A percentile compares a stretch with the other conserved stretches of the same genome.
phyloP scores from a whole-genome alignment of 2,797 vertebrate genomes.

The Pampus argenteus region DNA sequence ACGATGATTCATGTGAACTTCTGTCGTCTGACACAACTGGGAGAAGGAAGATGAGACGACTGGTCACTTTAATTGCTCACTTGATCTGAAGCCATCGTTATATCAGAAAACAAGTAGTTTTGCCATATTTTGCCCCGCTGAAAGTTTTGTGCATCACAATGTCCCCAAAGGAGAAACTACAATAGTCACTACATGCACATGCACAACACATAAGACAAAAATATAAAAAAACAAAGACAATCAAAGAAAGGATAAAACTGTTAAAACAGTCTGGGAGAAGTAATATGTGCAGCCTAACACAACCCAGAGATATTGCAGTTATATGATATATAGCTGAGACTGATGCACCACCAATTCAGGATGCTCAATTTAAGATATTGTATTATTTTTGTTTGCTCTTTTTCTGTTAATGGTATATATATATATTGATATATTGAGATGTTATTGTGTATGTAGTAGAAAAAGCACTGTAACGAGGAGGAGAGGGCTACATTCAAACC shows the following conservation, averaged over 20 bases:
- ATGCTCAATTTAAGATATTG: neutral
- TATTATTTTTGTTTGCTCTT: neutral
- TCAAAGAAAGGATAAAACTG: no score
- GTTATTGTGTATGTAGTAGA: neutral
- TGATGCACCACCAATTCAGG: neutral
- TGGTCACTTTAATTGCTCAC: constrained; percentile 70
- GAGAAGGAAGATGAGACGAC: constrained; percentile 73
- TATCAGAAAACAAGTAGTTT: constrained; percentile 31
- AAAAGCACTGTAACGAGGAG: no score
- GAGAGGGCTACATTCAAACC: neutral
- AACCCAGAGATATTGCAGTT: no score
- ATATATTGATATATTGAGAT: neutral
- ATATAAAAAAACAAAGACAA: neutral
- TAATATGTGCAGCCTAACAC: no score
- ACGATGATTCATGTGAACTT: constrained; percentile 77
- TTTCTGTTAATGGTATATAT: neutral
- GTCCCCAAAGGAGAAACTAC: no score
- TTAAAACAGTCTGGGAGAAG: no score
- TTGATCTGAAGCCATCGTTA: constrained; percentile 31
- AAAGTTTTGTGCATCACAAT: constrained; percentile 2
- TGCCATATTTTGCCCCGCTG: constrained; percentile 1
- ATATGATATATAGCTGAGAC: no score
- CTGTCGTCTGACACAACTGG: constrained; percentile 77
- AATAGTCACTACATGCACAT: no score
- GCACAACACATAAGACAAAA: neutral